Percentiles rank a stretch among this genome's conserved stretches.
These are phyloP conservation scores for Coregonus clupeaformis DNA, from an alignment of 2,113 vertebrate species.

Conservation along the genomic window DNA sequence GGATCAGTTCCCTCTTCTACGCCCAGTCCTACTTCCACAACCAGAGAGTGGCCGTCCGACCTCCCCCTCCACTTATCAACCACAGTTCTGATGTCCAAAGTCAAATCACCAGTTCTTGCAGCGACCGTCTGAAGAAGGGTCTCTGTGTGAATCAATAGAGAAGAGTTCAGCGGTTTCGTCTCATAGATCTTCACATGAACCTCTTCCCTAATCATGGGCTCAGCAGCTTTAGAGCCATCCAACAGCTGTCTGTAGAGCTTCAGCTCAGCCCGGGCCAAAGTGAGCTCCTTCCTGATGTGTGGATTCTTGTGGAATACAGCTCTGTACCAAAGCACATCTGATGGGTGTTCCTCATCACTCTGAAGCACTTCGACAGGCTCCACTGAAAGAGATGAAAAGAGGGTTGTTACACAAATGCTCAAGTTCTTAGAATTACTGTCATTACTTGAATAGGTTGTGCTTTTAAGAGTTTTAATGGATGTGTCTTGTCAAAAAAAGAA, in stretches of 20 bases:
- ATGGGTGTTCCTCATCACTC: background rate
- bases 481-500: background rate
- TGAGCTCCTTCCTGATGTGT: conserved; percentile 58
- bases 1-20: background rate
- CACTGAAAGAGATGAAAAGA: conserved; percentile 41
- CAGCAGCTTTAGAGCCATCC: background rate
- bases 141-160: background rate
- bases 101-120: conserved; percentile 34
- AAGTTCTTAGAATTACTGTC: background rate
- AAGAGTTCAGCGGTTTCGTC: background rate
- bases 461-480: background rate
- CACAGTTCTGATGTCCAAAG: conserved; percentile 63
- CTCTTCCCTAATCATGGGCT: background rate
- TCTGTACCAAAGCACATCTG: conserved; percentile 55
- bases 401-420: background rate
- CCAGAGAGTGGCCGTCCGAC: conserved; percentile 31
- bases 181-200: conserved; percentile 55
- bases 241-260: conserved; percentile 57
- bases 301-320: conserved; percentile 70
- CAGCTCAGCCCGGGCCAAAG: conserved; percentile 72
- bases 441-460: background rate
- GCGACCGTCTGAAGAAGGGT: conserved; percentile 2
- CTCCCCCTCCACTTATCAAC: conserved; percentile 63
- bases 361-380: conserved; percentile 19
- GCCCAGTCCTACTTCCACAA: conserved; percentile 60